phyloP scores from a whole-genome alignment of 2,113 vertebrate species.

The Lepidothrix coronata region DNA sequence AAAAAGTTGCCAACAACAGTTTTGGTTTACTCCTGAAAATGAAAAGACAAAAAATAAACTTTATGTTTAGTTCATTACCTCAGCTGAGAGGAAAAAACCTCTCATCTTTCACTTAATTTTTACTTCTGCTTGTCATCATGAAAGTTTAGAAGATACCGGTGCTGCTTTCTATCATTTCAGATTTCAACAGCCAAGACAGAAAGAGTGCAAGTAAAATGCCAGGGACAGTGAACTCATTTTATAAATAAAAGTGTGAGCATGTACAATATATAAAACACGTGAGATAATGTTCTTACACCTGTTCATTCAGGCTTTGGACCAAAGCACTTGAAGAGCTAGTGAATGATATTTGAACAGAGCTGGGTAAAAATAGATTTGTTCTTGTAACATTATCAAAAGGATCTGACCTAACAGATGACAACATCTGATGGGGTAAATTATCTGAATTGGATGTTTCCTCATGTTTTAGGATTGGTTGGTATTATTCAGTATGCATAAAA shows the following conservation, averaged over 20 bases:
- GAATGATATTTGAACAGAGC: conserved; percentile 56
- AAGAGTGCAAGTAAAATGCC: not conserved
- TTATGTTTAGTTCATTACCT: not conserved
- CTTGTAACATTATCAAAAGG: conserved; percentile 61
- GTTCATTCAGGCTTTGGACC: conserved; percentile 70
- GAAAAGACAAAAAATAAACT: not conserved
- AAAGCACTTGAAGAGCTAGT: conserved; percentile 63
- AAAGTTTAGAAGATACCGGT: not conserved
- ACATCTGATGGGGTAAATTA: conserved; percentile 56
- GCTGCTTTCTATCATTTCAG: conserved; percentile 1
- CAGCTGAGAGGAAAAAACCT: not conserved
- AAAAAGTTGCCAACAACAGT: not conserved
- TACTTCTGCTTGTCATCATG: not conserved
- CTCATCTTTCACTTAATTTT: not conserved
- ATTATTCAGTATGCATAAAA: conserved; percentile 64
- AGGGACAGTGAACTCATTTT: conserved; percentile 24
- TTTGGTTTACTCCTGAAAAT: not conserved
- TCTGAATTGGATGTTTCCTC: conserved; percentile 71
- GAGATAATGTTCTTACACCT: conserved; percentile 67
- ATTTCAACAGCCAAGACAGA: not conserved
- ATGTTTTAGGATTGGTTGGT: conserved; percentile 47
- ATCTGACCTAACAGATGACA: conserved; percentile 52
- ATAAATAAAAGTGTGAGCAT: conserved; percentile 46
- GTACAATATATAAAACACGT: conserved; percentile 55
- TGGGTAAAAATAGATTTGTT: conserved; percentile 73